Evolutionary conservation across 2,113 vertebrate species (phyloP), one percentile per base, ranked within the genome.

Genomic region (Hemichromis elongatus): DNA sequence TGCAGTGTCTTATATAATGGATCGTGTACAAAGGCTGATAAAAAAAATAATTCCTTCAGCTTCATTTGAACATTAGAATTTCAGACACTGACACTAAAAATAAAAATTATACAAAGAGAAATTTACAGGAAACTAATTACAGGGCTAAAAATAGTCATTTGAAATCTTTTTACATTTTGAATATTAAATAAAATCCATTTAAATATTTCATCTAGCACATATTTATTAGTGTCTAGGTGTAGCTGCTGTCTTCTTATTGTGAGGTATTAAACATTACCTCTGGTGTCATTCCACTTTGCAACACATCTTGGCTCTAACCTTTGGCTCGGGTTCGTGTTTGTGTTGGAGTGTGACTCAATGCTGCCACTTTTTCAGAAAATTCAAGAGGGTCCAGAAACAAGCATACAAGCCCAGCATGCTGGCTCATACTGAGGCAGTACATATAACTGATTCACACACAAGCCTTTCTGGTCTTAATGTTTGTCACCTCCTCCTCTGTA

Each of bases 401-500:
- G 63, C 63, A 66, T 13, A 19, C 33, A 70, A 16, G 37, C 16
- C 63, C 37, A 70, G 37, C 63, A 6, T 42, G 37, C 63, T 70
- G 63, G 5, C 1, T 70, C 63, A 70, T 45, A 26, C n/a, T 6
- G 37, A 70, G 37, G 21, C 63, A 45, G 63, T 4, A 1, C n/a
- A n/a, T 37, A 9, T 68, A 0, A 68, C 18, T 6, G 37, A 70
- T 70, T 24, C 37, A 70, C 37, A 70, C 13, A 26, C 21, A 45
- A 24, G 37, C 21, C 37, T 1, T 70, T 45, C 66, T 70, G 21
- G 21, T 45, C 21, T 21, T 70, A 45, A 45, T 52, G 11, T 82
- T 79, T 70, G 59, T 73, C 82, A 82, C 70, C 45, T 33, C 28
- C 14, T 63, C 26, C 82, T 56, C 79, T 59, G 28, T 79, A n/a